A percentile compares a stretch with the other conserved stretches of the same genome.
Evolutionary conservation across 1,140 invertebrate species (phyloP).

Genomic region (Aphaenogaster ashmeadi): DNA sequence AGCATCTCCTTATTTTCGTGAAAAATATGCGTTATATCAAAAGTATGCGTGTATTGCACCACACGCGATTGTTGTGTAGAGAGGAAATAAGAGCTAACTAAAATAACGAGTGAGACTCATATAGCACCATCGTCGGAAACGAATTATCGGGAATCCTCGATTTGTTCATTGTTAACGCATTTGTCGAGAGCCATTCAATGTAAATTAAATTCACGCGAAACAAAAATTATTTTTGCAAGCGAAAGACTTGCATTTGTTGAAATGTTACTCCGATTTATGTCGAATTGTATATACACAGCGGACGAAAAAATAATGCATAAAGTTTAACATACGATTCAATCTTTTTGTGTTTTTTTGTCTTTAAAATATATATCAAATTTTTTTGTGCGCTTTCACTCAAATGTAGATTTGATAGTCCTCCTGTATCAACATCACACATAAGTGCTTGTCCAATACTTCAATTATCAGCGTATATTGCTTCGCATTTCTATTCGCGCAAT

Average conservation of each 20-base stretch:
- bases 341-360: not conserved
- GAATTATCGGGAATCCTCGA: constrained; percentile 21
- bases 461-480: not conserved
- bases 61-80: not conserved
- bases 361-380: not conserved
- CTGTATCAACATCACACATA: too few relatives aligned
- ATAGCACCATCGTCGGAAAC: not conserved
- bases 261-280: not conserved
- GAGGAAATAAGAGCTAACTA: constrained; percentile 4
- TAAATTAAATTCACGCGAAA: not conserved
- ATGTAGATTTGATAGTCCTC: not conserved
- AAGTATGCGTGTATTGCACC: not conserved
- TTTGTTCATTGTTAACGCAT: constrained; percentile 13
- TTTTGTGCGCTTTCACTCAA: not conserved
- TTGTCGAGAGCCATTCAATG: not conserved
- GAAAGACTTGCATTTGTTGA: not conserved
- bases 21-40: not conserved
- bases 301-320: not conserved
- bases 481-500: not conserved
- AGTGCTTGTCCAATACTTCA: constrained; percentile 51
- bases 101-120: not conserved
- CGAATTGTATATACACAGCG: not conserved
- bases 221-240: not conserved
- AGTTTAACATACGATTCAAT: not conserved
- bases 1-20: not conserved